Conservation (phyloP, 1,140 invertebrate genomes). For the Orius insidiosus region DNA sequence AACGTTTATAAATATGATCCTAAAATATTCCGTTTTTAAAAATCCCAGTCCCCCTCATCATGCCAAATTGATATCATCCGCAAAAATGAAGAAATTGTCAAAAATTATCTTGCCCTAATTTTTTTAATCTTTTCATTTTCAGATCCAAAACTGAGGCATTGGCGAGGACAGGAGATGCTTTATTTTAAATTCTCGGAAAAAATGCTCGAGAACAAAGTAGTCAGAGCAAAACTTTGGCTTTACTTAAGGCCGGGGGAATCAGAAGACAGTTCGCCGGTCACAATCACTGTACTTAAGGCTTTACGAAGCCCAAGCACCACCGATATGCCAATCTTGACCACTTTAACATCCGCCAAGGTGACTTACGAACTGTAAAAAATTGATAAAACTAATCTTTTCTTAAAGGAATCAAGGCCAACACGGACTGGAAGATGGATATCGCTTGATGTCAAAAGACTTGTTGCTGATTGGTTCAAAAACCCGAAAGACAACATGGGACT, state of each 20-base stretch:
- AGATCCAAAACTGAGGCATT: constrained; percentile 32
- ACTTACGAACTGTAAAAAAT: background rate
- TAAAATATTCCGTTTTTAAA: too few relatives aligned
- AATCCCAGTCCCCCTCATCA: too few relatives aligned
- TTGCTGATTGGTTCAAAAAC: constrained; percentile 54
- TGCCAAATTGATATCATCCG: too few relatives aligned
- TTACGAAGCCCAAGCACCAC: constrained; percentile 21
- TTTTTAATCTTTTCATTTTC: constrained; percentile 17
- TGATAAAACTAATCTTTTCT: constrained; percentile 1
- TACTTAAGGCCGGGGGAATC: constrained; percentile 25
- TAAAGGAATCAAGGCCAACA: constrained; percentile 14
- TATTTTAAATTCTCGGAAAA: constrained; percentile 40
- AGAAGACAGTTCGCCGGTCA: constrained; percentile 8
- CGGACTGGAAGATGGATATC: constrained; percentile 48
- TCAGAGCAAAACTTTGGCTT: constrained; percentile 32
- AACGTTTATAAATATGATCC: too few relatives aligned
- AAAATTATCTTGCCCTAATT: too few relatives aligned
- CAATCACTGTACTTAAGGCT: constrained; percentile 14
- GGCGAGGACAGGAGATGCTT: constrained; percentile 28
- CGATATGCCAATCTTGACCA: constrained; percentile 8
- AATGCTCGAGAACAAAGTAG: constrained; percentile 32
- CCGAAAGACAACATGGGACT: constrained; percentile 54
- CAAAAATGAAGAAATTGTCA: too few relatives aligned
- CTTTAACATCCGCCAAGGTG: constrained; percentile 12
- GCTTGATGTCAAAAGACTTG: constrained; percentile 55